Evolutionary conservation across 2,797 vertebrate species (phyloP).

Genomic region (Typhlichthys eigenmanni): DNA sequence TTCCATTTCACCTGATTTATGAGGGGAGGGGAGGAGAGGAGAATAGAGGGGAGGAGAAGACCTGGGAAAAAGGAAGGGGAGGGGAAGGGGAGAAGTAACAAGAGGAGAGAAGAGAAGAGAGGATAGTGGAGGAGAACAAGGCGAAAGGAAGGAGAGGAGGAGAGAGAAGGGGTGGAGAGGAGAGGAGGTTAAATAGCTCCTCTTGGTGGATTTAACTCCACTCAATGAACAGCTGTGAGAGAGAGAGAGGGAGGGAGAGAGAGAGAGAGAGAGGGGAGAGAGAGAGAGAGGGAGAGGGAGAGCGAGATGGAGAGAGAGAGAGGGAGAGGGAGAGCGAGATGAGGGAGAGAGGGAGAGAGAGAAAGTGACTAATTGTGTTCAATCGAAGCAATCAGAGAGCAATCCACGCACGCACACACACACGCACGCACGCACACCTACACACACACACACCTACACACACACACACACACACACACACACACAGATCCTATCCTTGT

Average conservation of each 20-base stretch:
- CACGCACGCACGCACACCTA: conserved; percentile 18
- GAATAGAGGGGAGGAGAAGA: neutral
- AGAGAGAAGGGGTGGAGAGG: neutral
- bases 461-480: conserved; percentile 6
- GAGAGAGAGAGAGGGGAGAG: neutral
- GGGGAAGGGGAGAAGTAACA: too few relatives aligned
- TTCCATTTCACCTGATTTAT: conserved; percentile 66
- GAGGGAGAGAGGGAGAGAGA: conserved; percentile 4
- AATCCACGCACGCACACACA: conserved; percentile 4
- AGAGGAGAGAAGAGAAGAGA: too few relatives aligned
- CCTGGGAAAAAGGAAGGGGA: too few relatives aligned
- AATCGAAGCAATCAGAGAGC: conserved; percentile 1
- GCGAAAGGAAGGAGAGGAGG: neutral
- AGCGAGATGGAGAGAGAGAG: neutral
- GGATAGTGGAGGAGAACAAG: neutral
- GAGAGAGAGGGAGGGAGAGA: neutral
- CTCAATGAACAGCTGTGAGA: neutral
- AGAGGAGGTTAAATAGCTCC: neutral
- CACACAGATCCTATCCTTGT: conserved; percentile 23
- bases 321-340: too few relatives aligned
- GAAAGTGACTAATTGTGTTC: conserved; percentile 18
- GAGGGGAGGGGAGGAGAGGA: neutral
- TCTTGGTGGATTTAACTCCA: too few relatives aligned
- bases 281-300: neutral
- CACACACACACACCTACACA: conserved; percentile 9